Evolutionary conservation across 2,113 vertebrate genomes (phyloP), one percentile per base, ranked within the genome.

Genomic region (Ptilorrhoa leucosticta): DNA sequence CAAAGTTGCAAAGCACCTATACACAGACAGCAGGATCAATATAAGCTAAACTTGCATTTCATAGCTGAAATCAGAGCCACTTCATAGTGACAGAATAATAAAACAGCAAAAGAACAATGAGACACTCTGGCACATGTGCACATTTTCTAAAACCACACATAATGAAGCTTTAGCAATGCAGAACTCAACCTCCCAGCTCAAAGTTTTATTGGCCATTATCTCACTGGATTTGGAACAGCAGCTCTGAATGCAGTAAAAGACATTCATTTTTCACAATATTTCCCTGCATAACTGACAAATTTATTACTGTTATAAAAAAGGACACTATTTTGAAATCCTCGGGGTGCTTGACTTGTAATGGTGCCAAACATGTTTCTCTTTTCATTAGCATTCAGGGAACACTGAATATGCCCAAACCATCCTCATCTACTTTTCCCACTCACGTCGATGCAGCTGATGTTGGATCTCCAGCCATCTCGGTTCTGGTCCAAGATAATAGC

Each of bases 161-260:
- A 83, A 66, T 89, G 88, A 96, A 87, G 31, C 51, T 89, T 82
- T 30, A 50, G 87, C 82, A 82, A 81, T 92, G 80, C 81, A 87
- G 90, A 23, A 33, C 48, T 72, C 89, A 18, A 3, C 50, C 90
- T 87, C 89, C 93, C 72, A 80, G 73, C 53, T 85, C 84, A 63
- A 94, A 96, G 90, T 95, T 96, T 97, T 95, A 96, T 96, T 94
- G 82, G 85, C 87, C 94, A 87, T 97, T 97, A 97, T 91, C 79
- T 89, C 42, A 3, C 60, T 90, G 89, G 82, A 95, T 96, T 94
- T 93, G 90, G 93, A 95, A 92, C 83, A 95, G 95, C 8, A 14
- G 70, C 83, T 71, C 63, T 68, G 89, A 94, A 93, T 26, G 71
- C 80, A 96, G 89, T 91, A 94, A 96, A 96, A 97, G 60, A 56